phyloP scores from a whole-genome alignment of 1,140 invertebrate genomes.

The Zeugodacus cucurbitae region DNA sequence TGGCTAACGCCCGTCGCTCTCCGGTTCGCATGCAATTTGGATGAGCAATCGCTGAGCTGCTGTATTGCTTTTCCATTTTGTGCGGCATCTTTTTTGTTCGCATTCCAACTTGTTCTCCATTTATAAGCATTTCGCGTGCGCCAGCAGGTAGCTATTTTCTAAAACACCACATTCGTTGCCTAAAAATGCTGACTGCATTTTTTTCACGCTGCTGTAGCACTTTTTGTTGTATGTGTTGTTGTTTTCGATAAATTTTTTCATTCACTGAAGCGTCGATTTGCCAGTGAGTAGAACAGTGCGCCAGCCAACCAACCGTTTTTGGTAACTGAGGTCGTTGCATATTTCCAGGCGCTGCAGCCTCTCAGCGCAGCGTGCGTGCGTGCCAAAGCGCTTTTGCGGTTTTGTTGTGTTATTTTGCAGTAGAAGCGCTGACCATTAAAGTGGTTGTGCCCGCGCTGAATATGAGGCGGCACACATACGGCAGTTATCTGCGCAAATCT shows the following conservation, averaged over 20 bases:
- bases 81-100: not conserved
- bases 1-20: not conserved
- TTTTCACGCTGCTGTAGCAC: not conserved
- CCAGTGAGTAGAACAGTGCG: not conserved
- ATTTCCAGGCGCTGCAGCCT: not conserved
- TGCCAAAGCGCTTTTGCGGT: not conserved
- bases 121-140: not conserved
- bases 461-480: not conserved
- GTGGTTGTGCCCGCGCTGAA: not conserved
- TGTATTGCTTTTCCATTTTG: slow-evolving; percentile 3
- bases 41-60: not conserved
- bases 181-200: not conserved
- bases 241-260: not conserved
- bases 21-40: not conserved
- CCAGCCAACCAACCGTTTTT: not conserved
- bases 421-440: slow-evolving; percentile 9
- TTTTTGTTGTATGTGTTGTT: not conserved
- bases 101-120: not conserved
- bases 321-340: not conserved
- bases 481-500: not conserved
- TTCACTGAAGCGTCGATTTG: not conserved
- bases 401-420: not conserved
- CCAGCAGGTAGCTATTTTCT: not conserved
- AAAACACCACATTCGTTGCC: not conserved
- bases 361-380: not conserved